phyloP scores from a whole-genome alignment of 1,140 invertebrate species.

The Phthorimaea operculella region DNA sequence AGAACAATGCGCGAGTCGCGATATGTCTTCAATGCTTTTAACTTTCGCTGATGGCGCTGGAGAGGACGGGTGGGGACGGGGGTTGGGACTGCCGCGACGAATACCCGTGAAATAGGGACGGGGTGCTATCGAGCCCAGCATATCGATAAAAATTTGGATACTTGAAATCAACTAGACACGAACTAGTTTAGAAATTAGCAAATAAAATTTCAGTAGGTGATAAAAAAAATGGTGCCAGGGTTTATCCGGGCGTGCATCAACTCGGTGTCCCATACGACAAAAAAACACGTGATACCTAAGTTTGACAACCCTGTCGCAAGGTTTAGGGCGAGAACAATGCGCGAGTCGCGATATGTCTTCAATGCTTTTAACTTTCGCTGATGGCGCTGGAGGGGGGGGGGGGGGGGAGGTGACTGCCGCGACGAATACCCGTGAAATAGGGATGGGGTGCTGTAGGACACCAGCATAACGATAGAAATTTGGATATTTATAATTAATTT shows the following conservation, averaged over 20 bases:
- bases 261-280: too few relatives aligned
- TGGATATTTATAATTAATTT: too few relatives aligned
- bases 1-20: conserved; percentile 62
- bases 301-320: too few relatives aligned
- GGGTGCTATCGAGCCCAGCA: too few relatives aligned
- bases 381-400: conserved; percentile 24
- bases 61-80: conserved; percentile 54
- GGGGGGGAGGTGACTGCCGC: conserved; percentile 60
- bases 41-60: conserved; percentile 63
- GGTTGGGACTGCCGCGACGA: conserved; percentile 63
- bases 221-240: too few relatives aligned
- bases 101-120: conserved; percentile 53
- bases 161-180: too few relatives aligned
- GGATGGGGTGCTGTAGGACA: conserved; percentile 20
- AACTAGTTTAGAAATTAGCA: too few relatives aligned
- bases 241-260: too few relatives aligned
- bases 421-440: conserved; percentile 59
- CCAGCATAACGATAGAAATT: too few relatives aligned
- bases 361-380: conserved; percentile 67
- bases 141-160: too few relatives aligned
- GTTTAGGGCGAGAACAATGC: conserved; percentile 63
- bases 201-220: too few relatives aligned
- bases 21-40: conserved; percentile 68
- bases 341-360: conserved; percentile 64
- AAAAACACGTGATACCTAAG: too few relatives aligned